Base-by-base conservation (phyloP, 2,888 invertebrate species). In the Cinara cedri region DNA sequence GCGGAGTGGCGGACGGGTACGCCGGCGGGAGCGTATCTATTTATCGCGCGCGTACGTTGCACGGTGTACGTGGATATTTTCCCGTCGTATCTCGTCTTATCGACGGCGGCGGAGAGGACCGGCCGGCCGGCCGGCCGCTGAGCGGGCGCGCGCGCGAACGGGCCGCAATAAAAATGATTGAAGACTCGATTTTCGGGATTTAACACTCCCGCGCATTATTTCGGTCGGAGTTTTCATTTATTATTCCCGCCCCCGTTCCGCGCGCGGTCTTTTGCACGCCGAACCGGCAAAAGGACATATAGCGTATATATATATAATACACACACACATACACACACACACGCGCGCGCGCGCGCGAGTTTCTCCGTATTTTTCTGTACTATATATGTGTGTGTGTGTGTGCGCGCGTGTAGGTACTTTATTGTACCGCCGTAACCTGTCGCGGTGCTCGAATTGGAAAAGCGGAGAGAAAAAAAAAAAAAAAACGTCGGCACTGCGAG, bases 141-240 rank as follows among this genome's bases (percentile, higher is more conserved):
- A n/a, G n/a, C n/a, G n/a, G n/a, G n/a, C n/a, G 4, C 14, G 1
- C 26, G 26, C 51, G 26, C 65, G 34, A 76, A 68, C 57, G 57
- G 68, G 68, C 68, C 60, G 60, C 68, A 68, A 78, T 78, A 78
- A 78, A 78, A 78, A 78, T 78, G 76, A 78, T 78, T 78, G 76
- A 78, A 68, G 76, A 78, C 76, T 70, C 76, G 49, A 78, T 78
- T 78, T 78, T 60, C 76, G 34, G 68, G 60, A 68, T 78, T 78
- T 57, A 78, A 57, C 49, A 68, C 57, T 26, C 21, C 76, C 68
- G 34, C 34, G 34, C n/a, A 68, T 78, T 78, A 78, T 78, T 78
- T 76, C 19, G 42, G 1, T 55, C 54, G 19, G 26, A 66, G 65
- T 66, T 66, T 66, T 76, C 66, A 44, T 65, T 65, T 65, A 54